Evolutionary conservation across 2,113 vertebrate species (phyloP).

Genomic region (Dicerorhinus sumatrensis): DNA sequence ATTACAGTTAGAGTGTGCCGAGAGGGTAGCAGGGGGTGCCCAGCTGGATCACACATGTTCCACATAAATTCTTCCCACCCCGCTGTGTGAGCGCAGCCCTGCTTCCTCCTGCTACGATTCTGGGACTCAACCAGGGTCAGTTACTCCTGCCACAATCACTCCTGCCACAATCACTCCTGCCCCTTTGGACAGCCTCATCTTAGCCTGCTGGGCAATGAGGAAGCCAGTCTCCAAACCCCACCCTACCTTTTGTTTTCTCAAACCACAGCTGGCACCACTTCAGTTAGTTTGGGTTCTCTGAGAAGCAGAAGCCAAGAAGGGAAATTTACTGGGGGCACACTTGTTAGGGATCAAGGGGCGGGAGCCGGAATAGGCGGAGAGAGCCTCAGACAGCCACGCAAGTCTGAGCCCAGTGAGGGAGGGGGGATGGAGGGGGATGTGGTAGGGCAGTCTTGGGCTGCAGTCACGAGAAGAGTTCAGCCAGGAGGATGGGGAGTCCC

Average conservation of each 20-base stretch:
- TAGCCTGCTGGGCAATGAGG: background rate
- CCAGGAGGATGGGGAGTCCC: background rate
- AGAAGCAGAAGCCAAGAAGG: background rate
- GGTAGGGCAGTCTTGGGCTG: background rate
- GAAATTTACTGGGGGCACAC: background rate
- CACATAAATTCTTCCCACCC: background rate
- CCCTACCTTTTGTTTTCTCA: background rate
- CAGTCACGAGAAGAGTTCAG: background rate
- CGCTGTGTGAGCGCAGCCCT: background rate
- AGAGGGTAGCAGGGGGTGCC: background rate
- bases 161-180: too few relatives aligned
- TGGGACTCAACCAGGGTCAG: background rate
- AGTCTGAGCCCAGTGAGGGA: background rate
- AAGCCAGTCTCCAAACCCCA: background rate
- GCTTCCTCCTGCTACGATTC: background rate
- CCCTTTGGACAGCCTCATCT: background rate
- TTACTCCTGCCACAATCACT: background rate
- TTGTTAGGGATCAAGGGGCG: background rate
- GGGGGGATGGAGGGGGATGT: accelerated
- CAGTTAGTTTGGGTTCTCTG: background rate
- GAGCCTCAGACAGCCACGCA: background rate
- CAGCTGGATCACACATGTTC: background rate
- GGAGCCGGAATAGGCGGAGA: background rate
- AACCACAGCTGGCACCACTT: too few relatives aligned
- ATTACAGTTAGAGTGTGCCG: background rate